These are phyloP conservation scores for Corella eumyota DNA, from an alignment of 23 tunicate genomes.

Conservation along the genomic window DNA sequence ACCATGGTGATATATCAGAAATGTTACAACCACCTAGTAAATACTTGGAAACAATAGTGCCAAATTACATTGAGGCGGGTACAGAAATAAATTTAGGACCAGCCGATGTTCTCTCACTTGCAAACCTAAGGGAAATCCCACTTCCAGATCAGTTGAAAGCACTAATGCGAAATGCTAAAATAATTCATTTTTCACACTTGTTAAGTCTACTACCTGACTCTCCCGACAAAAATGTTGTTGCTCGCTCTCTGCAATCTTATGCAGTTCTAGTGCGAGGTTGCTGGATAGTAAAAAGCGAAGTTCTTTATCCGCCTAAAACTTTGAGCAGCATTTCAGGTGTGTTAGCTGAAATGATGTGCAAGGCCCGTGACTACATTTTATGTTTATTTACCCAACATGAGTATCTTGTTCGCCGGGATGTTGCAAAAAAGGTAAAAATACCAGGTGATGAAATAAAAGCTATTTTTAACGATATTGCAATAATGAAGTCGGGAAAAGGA, in stretches of 20 bases:
- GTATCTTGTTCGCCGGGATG: conserved; percentile 30
- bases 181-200: conserved; percentile 57
- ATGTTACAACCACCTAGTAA: conserved; percentile 20
- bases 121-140: conserved; percentile 25
- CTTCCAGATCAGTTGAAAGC: conserved; percentile 53
- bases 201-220: conserved; percentile 33
- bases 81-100: conserved; percentile 31
- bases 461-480: conserved; percentile 55
- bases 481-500: conserved; percentile 48
- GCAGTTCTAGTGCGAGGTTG: conserved; percentile 66
- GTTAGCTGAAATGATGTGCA: conserved; percentile 49
- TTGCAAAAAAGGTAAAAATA: conserved; percentile 32
- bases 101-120: conserved; percentile 49
- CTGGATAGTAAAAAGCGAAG: conserved; percentile 85
- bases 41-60: conserved; percentile 34
- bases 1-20: conserved; percentile 19
- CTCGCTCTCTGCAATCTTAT: conserved; percentile 66
- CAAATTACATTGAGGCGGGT: conserved; percentile 22
- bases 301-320: conserved; percentile 60
- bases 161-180: conserved; percentile 68
- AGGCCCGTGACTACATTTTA: conserved; percentile 52
- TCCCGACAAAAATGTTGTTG: conserved; percentile 51
- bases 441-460: conserved; percentile 69
- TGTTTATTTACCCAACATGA: conserved; percentile 35
- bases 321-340: conserved; percentile 47